Evolutionary conservation across 2,797 vertebrate species (phyloP).

Genomic region (Pyrocephalus nanus): DNA sequence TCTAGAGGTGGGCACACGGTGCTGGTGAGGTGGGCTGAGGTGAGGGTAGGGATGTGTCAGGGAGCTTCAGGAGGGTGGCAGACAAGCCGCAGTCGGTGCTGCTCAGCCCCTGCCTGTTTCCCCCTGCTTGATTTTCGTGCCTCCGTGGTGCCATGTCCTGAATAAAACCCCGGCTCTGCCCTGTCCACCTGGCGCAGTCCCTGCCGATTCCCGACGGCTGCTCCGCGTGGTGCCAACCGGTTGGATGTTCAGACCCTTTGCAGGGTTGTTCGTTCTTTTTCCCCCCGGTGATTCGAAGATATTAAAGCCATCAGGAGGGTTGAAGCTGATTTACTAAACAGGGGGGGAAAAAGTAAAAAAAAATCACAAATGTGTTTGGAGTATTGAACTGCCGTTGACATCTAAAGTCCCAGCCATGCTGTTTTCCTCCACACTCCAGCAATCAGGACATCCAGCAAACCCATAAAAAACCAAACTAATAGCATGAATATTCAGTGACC

Average conservation of each 20-base stretch:
- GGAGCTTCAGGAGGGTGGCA: not conserved
- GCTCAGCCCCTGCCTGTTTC: not conserved
- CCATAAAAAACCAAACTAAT: conserved; percentile 94
- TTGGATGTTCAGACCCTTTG: conserved; percentile 33
- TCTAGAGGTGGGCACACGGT: not conserved
- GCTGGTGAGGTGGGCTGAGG: not conserved
- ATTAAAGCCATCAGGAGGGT: conserved; percentile 65
- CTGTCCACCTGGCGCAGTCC: not conserved
- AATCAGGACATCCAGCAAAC: conserved; percentile 86
- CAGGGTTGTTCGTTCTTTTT: not conserved
- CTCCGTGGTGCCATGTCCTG: fast-evolving
- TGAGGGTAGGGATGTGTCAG: fast-evolving
- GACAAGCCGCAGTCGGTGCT: not conserved
- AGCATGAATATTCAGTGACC: conserved; percentile 99
- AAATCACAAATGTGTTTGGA: conserved; percentile 75
- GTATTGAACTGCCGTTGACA: conserved; percentile 78
- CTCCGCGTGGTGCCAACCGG: not conserved
- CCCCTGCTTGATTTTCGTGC: not conserved
- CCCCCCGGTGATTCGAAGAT: conserved; percentile 62
- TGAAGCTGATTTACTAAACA: conserved; percentile 65
- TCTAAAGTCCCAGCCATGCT: conserved; percentile 81
- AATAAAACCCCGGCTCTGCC: not conserved
- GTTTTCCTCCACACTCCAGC: conserved; percentile 85
- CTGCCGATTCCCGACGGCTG: not conserved
- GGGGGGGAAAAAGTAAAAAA: not conserved